Base-by-base conservation (phyloP, 2,888 invertebrate genomes). In the Melanophora roralis region DNA sequence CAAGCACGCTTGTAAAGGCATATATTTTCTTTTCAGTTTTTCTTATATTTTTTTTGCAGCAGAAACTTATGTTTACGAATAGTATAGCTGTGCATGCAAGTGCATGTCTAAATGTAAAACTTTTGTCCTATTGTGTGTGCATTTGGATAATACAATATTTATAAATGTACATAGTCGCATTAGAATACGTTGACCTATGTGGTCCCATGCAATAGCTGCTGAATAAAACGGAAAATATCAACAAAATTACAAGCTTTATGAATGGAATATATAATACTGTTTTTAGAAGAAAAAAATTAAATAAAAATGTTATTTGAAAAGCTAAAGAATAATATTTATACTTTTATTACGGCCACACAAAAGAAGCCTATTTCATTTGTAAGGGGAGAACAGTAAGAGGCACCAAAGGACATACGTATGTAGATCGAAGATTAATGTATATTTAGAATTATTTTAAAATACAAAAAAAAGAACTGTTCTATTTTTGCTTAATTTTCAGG, bases 101-200 rank as follows among this genome's bases (percentile, higher is more conserved):
- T 43, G 53, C 8, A 19, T 67, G 49, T 32, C 43, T 62, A 16
- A 49, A 34, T 65, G 62, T 51, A 19, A 65, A 38, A 14, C n/a
- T 62, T 9, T 62, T 34, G 68, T 76, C 62, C 76, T 69, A 64
- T 76, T 78, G 78, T 78, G 62, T 14, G 4, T 19, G 1, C n/a
- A 40, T 68, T 72, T 80, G 68, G 27, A 27, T 27, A 27, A 27
- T 27, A 27, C 6, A 6, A 6, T 27, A 27, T 76, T 76, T 68
- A 76, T 68, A 68, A 40, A 73, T 82, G 78, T 82, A 67, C 77
- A 76, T 55, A 76, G 69, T 78, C 72, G 76, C 81, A 76, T 77
- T 75, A 73, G 57, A 74, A 71, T 67, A 74, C 82, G 69, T 79
- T 82, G 81, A 82, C 82, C 75, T 57, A 74, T 62, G 4, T 36